These are phyloP conservation scores for Oophaga pumilio DNA, from an alignment of 2,113 vertebrate genomes.

Conservation along the genomic window DNA sequence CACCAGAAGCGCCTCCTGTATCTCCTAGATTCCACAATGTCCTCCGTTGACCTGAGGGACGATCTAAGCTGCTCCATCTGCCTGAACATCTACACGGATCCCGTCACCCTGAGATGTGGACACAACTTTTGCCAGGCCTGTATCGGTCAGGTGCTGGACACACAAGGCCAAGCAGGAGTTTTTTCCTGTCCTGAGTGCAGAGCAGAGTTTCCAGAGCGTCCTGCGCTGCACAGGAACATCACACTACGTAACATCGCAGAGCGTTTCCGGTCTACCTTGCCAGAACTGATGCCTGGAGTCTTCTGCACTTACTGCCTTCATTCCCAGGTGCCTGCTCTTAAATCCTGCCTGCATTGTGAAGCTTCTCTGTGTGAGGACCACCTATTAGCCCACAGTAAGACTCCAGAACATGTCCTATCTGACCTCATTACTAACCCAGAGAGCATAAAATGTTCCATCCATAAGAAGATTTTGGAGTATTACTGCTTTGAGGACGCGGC, in stretches of 20 bases:
- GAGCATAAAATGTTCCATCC: slow-evolving; percentile 5
- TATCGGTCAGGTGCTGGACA: background rate
- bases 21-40: background rate
- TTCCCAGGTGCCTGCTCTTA: background rate
- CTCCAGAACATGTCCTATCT: slow-evolving; percentile 2
- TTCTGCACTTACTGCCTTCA: slow-evolving; percentile 27
- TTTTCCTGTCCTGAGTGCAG: slow-evolving; percentile 12
- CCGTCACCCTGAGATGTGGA: background rate
- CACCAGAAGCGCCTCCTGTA: no score
- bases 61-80: background rate
- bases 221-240: background rate
- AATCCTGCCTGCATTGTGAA: slow-evolving; percentile 7
- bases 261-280: background rate
- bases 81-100: background rate
- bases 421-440: background rate
- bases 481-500: background rate
- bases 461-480: background rate
- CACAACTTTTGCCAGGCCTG: background rate
- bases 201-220: background rate
- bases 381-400: background rate
- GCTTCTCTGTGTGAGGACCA: slow-evolving; percentile 24
- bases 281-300: background rate
- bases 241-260: background rate
- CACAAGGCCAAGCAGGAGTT: background rate
- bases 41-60: background rate